phyloP scores from a whole-genome alignment of 2,888 invertebrate species.

The Yponomeuta malinellus region DNA sequence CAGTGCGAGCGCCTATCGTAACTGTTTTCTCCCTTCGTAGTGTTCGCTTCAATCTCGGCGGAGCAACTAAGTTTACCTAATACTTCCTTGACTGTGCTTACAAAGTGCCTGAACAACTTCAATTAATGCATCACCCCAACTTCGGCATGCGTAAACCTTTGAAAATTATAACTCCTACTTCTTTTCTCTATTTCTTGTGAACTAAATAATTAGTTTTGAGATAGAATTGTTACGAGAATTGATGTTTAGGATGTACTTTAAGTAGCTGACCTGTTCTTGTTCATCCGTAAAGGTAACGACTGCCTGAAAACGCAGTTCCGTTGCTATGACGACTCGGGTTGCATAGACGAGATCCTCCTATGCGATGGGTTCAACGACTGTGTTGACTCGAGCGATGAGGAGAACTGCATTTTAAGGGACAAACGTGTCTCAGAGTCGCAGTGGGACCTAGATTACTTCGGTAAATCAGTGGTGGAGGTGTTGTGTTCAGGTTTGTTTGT shows the following conservation, averaged over 20 bases:
- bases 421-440: slow-evolving; percentile 41
- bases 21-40: not conserved
- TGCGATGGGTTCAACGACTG: slow-evolving; percentile 80
- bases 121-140: not conserved
- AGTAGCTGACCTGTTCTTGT: slow-evolving; percentile 25
- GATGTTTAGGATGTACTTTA: too few relatives aligned
- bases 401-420: slow-evolving; percentile 68
- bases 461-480: slow-evolving; percentile 7
- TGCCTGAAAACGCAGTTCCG: slow-evolving; percentile 65
- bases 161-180: slow-evolving; percentile 19
- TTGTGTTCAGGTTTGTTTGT: not conserved
- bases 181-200: slow-evolving; percentile 22
- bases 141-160: slow-evolving; percentile 1
- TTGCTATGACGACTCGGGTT: slow-evolving; percentile 76
- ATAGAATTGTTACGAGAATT: too few relatives aligned
- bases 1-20: slow-evolving; percentile 60
- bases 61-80: not conserved
- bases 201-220: not conserved
- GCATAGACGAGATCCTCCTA: slow-evolving; percentile 71
- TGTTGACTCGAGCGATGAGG: slow-evolving; percentile 79
- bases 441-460: slow-evolving; percentile 19
- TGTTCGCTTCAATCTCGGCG: not conserved
- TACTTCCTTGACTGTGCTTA: not conserved
- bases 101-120: slow-evolving; percentile 3
- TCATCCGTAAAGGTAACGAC: slow-evolving; percentile 54